phyloP scores from a whole-genome alignment of 2,113 vertebrate genomes.

The Marmota monax region DNA sequence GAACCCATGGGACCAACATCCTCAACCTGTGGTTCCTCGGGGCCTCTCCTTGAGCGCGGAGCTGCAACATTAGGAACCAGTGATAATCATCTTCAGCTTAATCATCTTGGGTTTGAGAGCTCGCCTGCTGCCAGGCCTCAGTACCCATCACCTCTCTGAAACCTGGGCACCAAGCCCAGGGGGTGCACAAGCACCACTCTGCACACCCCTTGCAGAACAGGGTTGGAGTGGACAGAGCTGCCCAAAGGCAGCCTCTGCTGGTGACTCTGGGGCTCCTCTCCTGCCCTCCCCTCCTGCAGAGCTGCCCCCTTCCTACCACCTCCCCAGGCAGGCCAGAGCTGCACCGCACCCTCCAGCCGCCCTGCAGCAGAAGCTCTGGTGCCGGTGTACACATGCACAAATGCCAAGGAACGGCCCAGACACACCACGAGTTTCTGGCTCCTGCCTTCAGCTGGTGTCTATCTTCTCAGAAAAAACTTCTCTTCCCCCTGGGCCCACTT shows the following conservation, averaged over 20 bases:
- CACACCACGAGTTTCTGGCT: accelerated
- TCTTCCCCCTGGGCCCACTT: background rate
- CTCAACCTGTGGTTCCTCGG: accelerated
- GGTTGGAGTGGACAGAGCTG: background rate
- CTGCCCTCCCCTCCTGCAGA: background rate
- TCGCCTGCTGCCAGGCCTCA: background rate
- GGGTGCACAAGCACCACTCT: accelerated
- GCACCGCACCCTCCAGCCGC: accelerated
- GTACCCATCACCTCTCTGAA: background rate
- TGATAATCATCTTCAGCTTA: accelerated
- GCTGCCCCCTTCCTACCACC: accelerated
- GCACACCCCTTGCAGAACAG: background rate
- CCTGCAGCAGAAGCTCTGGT: background rate
- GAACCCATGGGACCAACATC: background rate
- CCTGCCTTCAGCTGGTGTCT: background rate
- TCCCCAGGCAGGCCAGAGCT: background rate
- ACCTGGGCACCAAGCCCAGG: accelerated
- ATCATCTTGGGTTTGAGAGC: too few species aligned
- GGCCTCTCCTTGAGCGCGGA: background rate
- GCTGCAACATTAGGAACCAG: too few species aligned
- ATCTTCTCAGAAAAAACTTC: background rate
- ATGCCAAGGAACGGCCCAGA: accelerated
- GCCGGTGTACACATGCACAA: accelerated
- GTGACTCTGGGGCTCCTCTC: background rate
- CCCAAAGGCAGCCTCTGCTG: accelerated